Evolutionary conservation across 2,797 vertebrate genomes (phyloP).

Genomic region (Cygnus olor): DNA sequence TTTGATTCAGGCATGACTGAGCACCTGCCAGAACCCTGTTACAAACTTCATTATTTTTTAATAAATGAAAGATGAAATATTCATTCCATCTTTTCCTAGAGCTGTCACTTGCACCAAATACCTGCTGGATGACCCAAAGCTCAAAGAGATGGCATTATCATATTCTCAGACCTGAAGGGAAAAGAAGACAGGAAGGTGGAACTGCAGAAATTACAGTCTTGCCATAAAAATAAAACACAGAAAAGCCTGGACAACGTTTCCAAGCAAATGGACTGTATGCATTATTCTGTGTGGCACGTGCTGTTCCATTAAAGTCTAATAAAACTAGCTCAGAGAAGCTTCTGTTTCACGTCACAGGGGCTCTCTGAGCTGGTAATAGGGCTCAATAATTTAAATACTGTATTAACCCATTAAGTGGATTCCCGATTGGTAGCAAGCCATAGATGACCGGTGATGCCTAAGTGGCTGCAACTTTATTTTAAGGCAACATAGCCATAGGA

Average conservation of each 20-base stretch:
- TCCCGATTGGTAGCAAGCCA: background rate
- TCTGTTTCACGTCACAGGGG: background rate
- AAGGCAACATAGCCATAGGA: background rate
- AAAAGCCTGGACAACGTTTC: background rate
- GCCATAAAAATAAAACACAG: background rate
- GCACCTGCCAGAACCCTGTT: conserved; percentile 14
- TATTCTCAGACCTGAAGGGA: background rate
- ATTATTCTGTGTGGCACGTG: background rate
- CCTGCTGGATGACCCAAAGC: background rate
- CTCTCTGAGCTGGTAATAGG: background rate
- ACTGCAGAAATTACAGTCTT: background rate
- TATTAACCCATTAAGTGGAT: background rate
- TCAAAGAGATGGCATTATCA: background rate
- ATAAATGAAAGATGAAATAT: conserved; percentile 26
- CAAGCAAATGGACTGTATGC: background rate
- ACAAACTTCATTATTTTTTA: conserved; percentile 3
- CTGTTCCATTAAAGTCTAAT: conserved; percentile 18
- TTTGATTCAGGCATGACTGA: background rate
- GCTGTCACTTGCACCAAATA: background rate
- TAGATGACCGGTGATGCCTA: background rate
- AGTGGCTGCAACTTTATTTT: background rate
- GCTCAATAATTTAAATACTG: background rate
- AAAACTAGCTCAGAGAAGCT: background rate
- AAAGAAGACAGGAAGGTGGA: background rate
- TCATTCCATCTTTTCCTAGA: conserved; percentile 35